phyloP scores from a whole-genome alignment of 2,113 vertebrate genomes.

The Speoplatyrhinus poulsoni region DNA sequence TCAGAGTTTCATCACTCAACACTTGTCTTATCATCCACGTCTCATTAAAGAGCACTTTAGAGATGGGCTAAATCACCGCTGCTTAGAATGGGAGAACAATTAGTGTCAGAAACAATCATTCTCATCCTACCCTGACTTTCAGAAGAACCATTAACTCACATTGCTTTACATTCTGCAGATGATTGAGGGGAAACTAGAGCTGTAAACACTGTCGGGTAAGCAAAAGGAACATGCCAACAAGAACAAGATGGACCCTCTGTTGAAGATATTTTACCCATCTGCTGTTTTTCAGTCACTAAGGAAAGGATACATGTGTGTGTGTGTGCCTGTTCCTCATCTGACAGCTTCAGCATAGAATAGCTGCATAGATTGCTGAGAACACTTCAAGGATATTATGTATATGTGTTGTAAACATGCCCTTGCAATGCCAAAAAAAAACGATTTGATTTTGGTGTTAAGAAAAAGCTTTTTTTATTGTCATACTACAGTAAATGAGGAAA shows the following conservation, averaged over 20 bases:
- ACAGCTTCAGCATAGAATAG: too few relatives aligned
- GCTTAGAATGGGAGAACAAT: conserved; percentile 63
- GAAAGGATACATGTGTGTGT: neutral
- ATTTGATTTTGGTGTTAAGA: too few relatives aligned
- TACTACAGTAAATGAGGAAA: too few relatives aligned
- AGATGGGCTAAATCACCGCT: conserved; percentile 31
- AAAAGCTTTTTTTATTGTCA: too few relatives aligned
- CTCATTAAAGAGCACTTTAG: conserved; percentile 44
- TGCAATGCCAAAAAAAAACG: too few relatives aligned
- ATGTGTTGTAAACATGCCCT: too few relatives aligned
- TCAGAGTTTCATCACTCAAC: neutral
- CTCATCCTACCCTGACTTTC: conserved; percentile 28
- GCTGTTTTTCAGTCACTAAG: neutral
- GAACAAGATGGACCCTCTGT: neutral
- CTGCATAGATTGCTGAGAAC: too few relatives aligned
- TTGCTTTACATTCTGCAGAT: conserved; percentile 39
- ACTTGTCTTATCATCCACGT: neutral
- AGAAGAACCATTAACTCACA: conserved; percentile 43
- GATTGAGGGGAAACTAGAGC: conserved; percentile 29
- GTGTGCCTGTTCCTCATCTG: neutral
- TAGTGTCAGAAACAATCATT: conserved; percentile 54
- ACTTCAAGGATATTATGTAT: too few relatives aligned
- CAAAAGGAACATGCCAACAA: conserved; percentile 17
- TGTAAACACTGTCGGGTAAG: conserved; percentile 32
- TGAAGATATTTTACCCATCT: neutral